phyloP scores from a whole-genome alignment of 2,888 invertebrate genomes.

The Drosophila sordidula region DNA sequence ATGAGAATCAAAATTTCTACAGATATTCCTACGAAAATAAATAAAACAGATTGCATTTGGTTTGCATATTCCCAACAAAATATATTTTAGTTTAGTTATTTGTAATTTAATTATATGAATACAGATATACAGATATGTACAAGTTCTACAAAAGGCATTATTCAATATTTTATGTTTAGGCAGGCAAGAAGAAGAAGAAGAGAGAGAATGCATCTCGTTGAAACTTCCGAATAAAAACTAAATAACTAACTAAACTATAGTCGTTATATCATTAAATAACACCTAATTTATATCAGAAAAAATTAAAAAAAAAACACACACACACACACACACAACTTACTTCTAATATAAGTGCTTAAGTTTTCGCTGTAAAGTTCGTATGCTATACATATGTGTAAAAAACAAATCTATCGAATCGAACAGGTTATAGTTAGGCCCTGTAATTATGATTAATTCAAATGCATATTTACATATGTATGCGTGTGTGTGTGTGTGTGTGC shows the following conservation, averaged over 20 bases:
- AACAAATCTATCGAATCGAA: slow-evolving; percentile 49
- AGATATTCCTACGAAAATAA: slow-evolving; percentile 61
- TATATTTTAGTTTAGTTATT: slow-evolving; percentile 38
- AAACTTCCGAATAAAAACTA: slow-evolving; percentile 52
- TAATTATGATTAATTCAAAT: slow-evolving; percentile 32
- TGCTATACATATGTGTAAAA: slow-evolving; percentile 42
- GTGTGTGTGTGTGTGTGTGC: slow-evolving; percentile 26
- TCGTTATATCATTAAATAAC: slow-evolving; percentile 39
- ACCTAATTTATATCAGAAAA: slow-evolving; percentile 50
- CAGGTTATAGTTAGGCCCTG: slow-evolving; percentile 42
- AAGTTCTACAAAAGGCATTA: slow-evolving; percentile 59
- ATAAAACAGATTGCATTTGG: slow-evolving; percentile 57
- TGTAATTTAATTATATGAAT: slow-evolving; percentile 27
- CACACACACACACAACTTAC: slow-evolving; percentile 11
- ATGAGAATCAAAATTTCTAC: slow-evolving; percentile 44
- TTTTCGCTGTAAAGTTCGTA: slow-evolving; percentile 52
- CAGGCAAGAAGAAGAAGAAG: slow-evolving; percentile 20
- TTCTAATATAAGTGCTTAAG: slow-evolving; percentile 37
- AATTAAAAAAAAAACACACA: slow-evolving; percentile 2
- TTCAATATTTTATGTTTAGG: slow-evolving; percentile 28
- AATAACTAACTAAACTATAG: slow-evolving; percentile 54
- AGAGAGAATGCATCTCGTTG: too few relatives aligned
- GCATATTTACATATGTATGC: slow-evolving; percentile 36
- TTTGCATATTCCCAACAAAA: slow-evolving; percentile 62
- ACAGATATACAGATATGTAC: slow-evolving; percentile 16